Evolutionary conservation across 35 echinoderm and acorn worm genomes (phyloP).

Genomic region (Lytechinus variegatus): DNA sequence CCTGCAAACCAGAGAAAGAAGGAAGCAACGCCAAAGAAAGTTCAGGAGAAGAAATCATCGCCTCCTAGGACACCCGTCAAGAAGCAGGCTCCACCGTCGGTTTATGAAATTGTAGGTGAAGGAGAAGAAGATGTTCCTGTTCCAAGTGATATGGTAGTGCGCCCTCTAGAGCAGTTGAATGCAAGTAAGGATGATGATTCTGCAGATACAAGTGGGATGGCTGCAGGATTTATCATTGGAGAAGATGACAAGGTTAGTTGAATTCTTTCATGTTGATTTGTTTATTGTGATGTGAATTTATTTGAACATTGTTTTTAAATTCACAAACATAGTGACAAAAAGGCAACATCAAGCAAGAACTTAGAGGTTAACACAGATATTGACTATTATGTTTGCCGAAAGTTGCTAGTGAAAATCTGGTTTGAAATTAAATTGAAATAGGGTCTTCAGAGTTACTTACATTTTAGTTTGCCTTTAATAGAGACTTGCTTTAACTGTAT

Average conservation of each 20-base stretch:
- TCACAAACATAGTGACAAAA: neutral
- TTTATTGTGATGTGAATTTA: neutral
- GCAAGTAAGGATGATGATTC: constrained; percentile 17
- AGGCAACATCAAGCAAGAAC: neutral
- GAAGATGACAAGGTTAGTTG: constrained; percentile 54
- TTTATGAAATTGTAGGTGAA: constrained; percentile 70
- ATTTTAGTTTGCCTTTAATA: too few relatives aligned
- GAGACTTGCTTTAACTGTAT: too few relatives aligned
- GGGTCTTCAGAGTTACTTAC: too few relatives aligned
- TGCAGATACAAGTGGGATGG: constrained; percentile 44
- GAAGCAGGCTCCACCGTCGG: constrained; percentile 35
- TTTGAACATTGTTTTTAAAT: neutral
- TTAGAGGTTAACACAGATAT: too few relatives aligned
- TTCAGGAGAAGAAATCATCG: constrained; percentile 39
- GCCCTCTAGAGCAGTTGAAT: constrained; percentile 58
- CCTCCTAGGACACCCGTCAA: constrained; percentile 21
- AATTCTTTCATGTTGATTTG: neutral
- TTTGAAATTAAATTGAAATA: too few relatives aligned
- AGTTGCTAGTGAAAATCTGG: too few relatives aligned
- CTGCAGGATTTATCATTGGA: constrained; percentile 81
- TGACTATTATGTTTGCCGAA: too few relatives aligned
- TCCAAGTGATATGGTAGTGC: constrained; percentile 44
- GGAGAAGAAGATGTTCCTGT: constrained; percentile 8
- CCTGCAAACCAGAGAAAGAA: constrained; percentile 47
- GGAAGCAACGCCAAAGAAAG: constrained; percentile 1